Percentiles rank a stretch among this genome's conserved stretches.
phyloP scores from a whole-genome alignment of 2,113 vertebrate species.

The cattle (Bos taurus) region ARS-UCD2.0 NC_037348.1:4958501-4959000 shows the following conservation, averaged over 20 bases:
- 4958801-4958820: neutral
- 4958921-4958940: neutral
- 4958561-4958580: neutral
- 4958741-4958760: neutral
- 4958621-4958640: neutral
- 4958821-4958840: neutral
- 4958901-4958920: neutral
- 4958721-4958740: neutral
- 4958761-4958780: neutral
- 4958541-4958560: neutral
- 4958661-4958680: neutral
- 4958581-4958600: neutral
- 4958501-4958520: neutral
- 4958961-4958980: neutral
- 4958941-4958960: neutral
- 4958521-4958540: rapidly evolving
- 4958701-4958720: neutral
- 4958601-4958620: neutral
- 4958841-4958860: neutral
- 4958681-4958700: neutral
- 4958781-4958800: neutral
- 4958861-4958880: neutral
- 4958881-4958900: neutral
- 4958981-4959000: neutral
- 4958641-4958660: neutral